These are phyloP conservation scores for Andrena flavipes DNA, from an alignment of 2,888 invertebrate species.

Conservation along the genomic window DNA sequence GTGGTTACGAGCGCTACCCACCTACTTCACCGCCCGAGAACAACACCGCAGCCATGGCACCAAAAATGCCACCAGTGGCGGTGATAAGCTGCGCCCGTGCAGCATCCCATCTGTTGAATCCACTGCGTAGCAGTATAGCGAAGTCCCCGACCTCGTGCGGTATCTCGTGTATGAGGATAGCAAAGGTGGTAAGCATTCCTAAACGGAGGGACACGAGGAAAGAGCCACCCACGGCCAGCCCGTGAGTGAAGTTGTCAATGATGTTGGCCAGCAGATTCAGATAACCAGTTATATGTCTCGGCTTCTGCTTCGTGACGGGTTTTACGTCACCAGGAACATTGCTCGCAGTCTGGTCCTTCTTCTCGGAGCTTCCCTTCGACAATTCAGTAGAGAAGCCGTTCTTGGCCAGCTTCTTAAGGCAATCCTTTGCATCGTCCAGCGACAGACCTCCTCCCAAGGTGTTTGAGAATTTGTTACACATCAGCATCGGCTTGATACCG, in stretches of 20 bases:
- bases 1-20: conserved; percentile 80
- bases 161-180: conserved; percentile 96
- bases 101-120: conserved; percentile 97
- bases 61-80: conserved; percentile 94
- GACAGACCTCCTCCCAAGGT: conserved; percentile 23
- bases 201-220: conserved; percentile 96
- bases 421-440: conserved; percentile 46
- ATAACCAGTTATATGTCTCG: conserved; percentile 90
- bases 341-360: neutral
- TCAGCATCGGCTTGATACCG: conserved; percentile 46
- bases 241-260: conserved; percentile 99
- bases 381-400: conserved; percentile 39
- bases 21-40: conserved; percentile 94
- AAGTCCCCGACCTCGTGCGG: conserved; percentile 99
- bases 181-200: conserved; percentile 96
- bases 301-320: conserved; percentile 58
- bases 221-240: conserved; percentile 98
- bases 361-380: conserved; percentile 55
- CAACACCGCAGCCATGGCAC: conserved; percentile 93
- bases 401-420: conserved; percentile 58
- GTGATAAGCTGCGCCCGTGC: conserved; percentile 97
- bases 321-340: neutral
- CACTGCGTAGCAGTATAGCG: conserved; percentile 96
- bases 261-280: conserved; percentile 98
- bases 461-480: conserved; percentile 37